These are phyloP conservation scores for Orientallactaga sibirica DNA, from an alignment of 2,797 vertebrate species.

Conservation along the genomic window DNA sequence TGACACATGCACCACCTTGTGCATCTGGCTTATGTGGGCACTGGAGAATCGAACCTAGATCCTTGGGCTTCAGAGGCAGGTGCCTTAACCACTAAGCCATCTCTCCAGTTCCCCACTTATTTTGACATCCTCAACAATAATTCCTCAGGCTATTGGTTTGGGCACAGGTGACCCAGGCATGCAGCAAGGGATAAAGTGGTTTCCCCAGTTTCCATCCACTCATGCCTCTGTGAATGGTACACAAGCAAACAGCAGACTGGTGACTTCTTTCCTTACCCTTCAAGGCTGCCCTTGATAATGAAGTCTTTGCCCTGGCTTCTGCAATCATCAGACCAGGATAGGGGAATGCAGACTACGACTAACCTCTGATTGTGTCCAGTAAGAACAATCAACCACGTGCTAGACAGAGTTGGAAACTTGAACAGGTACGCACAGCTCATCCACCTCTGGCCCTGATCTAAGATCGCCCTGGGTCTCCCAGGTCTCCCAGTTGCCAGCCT, in stretches of 20 bases:
- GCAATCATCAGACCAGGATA: slow-evolving; percentile 10
- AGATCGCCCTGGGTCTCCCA: background rate
- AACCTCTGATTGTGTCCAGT: background rate
- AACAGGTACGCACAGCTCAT: background rate
- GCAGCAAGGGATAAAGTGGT: background rate
- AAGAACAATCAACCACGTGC: background rate
- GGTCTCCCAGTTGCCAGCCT: background rate
- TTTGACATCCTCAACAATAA: background rate
- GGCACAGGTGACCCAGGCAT: background rate
- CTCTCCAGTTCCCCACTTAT: background rate
- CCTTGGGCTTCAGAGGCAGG: too few relatives aligned
- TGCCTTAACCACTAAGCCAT: too few relatives aligned
- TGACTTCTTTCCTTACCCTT: slow-evolving; percentile 6
- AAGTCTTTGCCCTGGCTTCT: slow-evolving; percentile 22
- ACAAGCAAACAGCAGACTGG: background rate
- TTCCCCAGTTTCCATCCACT: background rate
- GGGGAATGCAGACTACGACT: background rate
- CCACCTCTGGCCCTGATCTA: background rate
- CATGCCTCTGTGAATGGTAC: background rate
- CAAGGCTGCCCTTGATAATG: background rate
- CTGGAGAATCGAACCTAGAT: too few relatives aligned
- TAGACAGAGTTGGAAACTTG: background rate
- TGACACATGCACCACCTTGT: too few relatives aligned
- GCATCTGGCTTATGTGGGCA: too few relatives aligned
- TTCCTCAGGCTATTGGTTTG: background rate